Percentiles rank a stretch among this genome's conserved stretches.
Conservation (phyloP, 2,888 invertebrate genomes). For the Eupeodes luniger region DNA sequence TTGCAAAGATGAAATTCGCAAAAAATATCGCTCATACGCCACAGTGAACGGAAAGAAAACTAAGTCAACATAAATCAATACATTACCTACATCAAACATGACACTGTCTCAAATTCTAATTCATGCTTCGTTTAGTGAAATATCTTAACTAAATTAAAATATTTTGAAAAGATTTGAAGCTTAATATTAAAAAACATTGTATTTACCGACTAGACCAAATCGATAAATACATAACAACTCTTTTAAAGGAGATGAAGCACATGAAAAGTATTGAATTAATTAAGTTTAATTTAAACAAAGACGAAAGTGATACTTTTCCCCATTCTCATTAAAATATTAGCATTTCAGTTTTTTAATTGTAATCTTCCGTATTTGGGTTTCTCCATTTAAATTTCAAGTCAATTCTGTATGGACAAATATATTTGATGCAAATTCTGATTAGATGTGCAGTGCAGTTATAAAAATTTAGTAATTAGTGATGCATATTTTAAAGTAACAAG, state of each 20-base stretch:
- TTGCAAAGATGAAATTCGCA: too few species aligned
- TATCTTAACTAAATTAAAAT: too few species aligned
- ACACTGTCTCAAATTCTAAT: too few species aligned
- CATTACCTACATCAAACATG: not conserved
- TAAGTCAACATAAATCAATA: conserved; percentile 23
- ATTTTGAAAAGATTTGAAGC: too few species aligned
- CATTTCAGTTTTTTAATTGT: not conserved
- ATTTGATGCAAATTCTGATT: not conserved
- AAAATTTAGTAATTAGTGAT: not conserved
- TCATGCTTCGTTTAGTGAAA: too few species aligned
- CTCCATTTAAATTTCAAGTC: not conserved
- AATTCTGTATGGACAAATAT: not conserved
- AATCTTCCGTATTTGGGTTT: not conserved
- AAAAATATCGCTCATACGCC: conserved; percentile 46
- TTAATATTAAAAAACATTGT: not conserved
- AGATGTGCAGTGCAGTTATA: not conserved
- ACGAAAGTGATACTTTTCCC: not conserved
- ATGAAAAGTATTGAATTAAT: not conserved
- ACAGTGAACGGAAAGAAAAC: conserved; percentile 25
- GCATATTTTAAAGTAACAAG: not conserved
- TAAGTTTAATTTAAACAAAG: not conserved
- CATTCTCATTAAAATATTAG: not conserved
- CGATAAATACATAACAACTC: not conserved
- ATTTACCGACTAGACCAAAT: not conserved
- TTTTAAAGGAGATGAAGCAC: not conserved